phyloP scores from a whole-genome alignment of 2,113 vertebrate genomes.

The Oophaga pumilio region DNA sequence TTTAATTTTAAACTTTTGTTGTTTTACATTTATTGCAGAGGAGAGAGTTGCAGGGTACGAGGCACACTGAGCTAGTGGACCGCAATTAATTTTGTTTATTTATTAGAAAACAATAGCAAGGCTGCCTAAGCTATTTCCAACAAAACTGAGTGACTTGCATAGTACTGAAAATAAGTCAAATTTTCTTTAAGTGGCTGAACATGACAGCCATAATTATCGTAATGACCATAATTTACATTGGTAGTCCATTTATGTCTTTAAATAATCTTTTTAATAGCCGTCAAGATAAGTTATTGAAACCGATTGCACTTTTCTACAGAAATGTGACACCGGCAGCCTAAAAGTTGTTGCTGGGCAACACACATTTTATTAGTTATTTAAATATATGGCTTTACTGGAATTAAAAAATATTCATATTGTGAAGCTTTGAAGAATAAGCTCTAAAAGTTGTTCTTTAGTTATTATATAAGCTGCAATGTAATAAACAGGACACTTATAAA shows the following conservation, averaged over 20 bases:
- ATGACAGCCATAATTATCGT: background rate
- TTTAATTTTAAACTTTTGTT: too few relatives aligned
- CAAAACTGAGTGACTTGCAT: background rate
- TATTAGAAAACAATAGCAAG: background rate
- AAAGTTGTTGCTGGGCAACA: constrained; percentile 10
- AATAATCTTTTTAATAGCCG: background rate
- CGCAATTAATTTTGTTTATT: background rate
- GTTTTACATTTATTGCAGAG: too few relatives aligned
- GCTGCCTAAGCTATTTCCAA: background rate
- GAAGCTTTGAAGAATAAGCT: background rate
- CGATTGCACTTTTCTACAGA: background rate
- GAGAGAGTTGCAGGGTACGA: too few relatives aligned
- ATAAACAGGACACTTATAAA: too few relatives aligned
- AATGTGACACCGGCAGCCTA: background rate
- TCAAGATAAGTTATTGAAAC: constrained; percentile 6
- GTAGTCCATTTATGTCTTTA: background rate
- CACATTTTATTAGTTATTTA: background rate
- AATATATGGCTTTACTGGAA: background rate
- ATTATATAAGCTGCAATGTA: background rate
- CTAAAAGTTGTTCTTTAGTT: background rate
- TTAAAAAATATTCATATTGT: background rate
- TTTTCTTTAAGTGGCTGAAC: background rate
- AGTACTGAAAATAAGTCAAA: background rate
- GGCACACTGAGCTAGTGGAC: background rate
- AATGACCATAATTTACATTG: background rate